Percentiles rank a stretch among this genome's conserved stretches.
phyloP scores from a whole-genome alignment of 2,113 vertebrate species.

The Turnix velox region DNA sequence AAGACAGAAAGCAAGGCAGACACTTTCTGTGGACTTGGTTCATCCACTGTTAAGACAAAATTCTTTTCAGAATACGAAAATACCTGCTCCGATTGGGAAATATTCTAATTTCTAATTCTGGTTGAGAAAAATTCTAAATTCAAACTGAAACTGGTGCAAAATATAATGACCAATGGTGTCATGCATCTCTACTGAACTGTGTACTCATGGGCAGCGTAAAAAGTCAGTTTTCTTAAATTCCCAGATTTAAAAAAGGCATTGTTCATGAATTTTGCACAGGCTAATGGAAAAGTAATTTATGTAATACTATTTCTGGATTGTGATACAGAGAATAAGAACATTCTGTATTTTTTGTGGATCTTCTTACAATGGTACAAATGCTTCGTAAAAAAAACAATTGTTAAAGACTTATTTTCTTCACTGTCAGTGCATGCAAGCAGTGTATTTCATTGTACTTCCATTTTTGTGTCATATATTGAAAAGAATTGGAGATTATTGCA shows the following conservation, averaged over 20 bases:
- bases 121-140: not conserved
- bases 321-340: not conserved
- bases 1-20: not conserved
- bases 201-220: not conserved
- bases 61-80: not conserved
- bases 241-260: not conserved
- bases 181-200: not conserved
- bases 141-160: not conserved
- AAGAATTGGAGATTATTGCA: not conserved
- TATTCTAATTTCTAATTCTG: not conserved
- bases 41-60: not conserved
- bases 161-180: not conserved
- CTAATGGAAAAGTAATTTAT: not conserved
- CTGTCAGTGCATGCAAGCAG: not conserved
- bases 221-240: not conserved
- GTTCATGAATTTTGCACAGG: not conserved
- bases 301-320: not conserved
- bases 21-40: not conserved
- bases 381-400: not conserved
- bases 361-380: not conserved
- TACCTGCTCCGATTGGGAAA: not conserved
- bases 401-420: not conserved
- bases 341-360: not conserved
- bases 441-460: not conserved
- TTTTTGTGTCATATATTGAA: not conserved